Conservation (phyloP, 2,113 vertebrate genomes). For the Chunga burmeisteri region DNA sequence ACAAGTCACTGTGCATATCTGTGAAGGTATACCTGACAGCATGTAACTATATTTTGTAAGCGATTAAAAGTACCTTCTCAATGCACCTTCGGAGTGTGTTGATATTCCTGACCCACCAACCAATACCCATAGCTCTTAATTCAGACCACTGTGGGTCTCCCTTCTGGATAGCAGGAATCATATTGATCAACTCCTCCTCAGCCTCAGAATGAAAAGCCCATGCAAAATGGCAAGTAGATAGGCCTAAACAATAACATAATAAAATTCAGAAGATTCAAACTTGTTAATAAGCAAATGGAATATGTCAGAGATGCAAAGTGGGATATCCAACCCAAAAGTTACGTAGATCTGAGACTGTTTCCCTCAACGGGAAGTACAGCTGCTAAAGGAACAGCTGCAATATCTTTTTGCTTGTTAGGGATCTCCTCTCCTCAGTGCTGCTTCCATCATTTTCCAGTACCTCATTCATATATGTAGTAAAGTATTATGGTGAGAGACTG, state of each 20-base stretch:
- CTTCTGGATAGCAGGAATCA: slow-evolving; percentile 96
- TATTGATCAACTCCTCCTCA: slow-evolving; percentile 95
- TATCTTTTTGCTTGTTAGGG: background rate
- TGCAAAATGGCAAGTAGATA: slow-evolving; percentile 98
- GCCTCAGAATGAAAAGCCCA: slow-evolving; percentile 99
- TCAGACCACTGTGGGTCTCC: slow-evolving; percentile 97
- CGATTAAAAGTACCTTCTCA: slow-evolving; percentile 85
- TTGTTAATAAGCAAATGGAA: background rate
- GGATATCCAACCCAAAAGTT: background rate
- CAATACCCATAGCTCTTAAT: slow-evolving; percentile 90
- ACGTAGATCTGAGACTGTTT: background rate
- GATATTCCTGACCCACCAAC: slow-evolving; percentile 98
- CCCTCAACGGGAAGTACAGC: background rate
- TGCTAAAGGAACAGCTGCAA: background rate
- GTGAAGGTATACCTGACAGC: background rate
- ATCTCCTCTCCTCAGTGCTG: background rate
- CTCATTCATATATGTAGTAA: background rate
- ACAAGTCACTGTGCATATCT: background rate
- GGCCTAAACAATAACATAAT: slow-evolving; percentile 72
- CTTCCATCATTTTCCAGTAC: background rate
- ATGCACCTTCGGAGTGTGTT: slow-evolving; percentile 95
- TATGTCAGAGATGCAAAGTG: background rate
- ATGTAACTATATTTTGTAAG: background rate
- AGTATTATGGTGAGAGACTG: background rate
- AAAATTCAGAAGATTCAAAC: background rate